Conservation (phyloP, 2,113 vertebrate genomes). For the Scomber japonicus region DNA sequence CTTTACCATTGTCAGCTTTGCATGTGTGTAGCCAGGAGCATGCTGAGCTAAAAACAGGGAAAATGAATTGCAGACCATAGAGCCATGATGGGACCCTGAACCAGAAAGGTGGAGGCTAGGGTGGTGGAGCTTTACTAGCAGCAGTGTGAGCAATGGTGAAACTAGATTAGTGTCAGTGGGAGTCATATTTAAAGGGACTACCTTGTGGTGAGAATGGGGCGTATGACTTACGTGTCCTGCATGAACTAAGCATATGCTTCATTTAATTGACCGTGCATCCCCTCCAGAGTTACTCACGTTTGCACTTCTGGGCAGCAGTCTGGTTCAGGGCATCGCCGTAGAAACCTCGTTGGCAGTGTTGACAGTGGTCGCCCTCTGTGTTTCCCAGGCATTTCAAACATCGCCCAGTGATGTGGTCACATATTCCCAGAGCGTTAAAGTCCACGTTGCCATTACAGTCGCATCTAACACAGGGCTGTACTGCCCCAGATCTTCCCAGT, state of each 20-base stretch:
- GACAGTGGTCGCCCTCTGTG: conserved; percentile 87
- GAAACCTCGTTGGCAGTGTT: conserved; percentile 88
- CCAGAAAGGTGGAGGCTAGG: no score
- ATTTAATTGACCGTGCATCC: background rate
- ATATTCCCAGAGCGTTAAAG: conserved; percentile 90
- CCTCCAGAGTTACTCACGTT: conserved; percentile 79
- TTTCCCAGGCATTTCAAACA: conserved; percentile 92
- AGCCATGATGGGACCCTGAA: no score
- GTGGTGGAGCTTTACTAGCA: no score
- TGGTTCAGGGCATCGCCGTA: conserved; percentile 86
- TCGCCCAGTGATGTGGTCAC: conserved; percentile 86
- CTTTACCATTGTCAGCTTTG: background rate
- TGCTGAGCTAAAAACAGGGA: no score
- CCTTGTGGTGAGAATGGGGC: no score
- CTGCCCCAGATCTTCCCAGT: conserved; percentile 83
- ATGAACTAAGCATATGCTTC: no score
- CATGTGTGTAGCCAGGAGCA: background rate
- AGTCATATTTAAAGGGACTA: no score
- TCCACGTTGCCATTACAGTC: conserved; percentile 91
- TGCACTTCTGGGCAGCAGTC: conserved; percentile 81
- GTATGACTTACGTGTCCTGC: no score
- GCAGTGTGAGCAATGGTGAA: no score
- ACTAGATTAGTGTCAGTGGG: no score
- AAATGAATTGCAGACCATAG: no score
- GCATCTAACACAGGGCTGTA: conserved; percentile 85